Percentiles rank a stretch among this genome's conserved stretches.
phyloP scores from a whole-genome alignment of 2,888 invertebrate species.

The Tiphia femorata region DNA sequence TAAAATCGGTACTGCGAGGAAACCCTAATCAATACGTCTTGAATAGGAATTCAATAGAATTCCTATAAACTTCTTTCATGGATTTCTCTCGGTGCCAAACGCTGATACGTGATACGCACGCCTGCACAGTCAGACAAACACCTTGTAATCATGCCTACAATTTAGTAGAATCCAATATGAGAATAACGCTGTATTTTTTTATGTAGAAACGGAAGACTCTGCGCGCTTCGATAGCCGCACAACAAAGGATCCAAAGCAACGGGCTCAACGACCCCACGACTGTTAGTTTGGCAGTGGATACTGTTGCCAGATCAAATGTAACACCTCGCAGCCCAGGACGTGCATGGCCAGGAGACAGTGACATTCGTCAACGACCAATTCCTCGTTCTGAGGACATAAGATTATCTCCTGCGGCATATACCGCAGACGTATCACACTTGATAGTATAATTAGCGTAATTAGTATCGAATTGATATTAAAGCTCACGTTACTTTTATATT shows the following conservation, averaged over 20 bases:
- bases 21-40: too few species aligned
- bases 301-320: constrained; percentile 59
- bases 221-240: constrained; percentile 83
- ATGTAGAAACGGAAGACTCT: constrained; percentile 90
- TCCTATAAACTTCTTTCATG: too few species aligned
- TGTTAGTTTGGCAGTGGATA: constrained; percentile 85
- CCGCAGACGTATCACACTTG: constrained; percentile 84
- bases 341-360: constrained; percentile 77
- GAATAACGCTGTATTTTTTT: too few species aligned
- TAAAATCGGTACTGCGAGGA: too few species aligned
- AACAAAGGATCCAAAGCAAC: constrained; percentile 81
- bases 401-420: constrained; percentile 79
- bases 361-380: constrained; percentile 76
- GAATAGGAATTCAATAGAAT: too few species aligned
- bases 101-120: too few species aligned
- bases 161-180: not conserved
- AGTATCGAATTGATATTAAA: too few species aligned
- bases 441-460: constrained; percentile 80
- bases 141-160: too few species aligned
- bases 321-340: constrained; percentile 74
- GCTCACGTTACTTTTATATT: too few species aligned
- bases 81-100: too few species aligned
- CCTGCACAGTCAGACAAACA: too few species aligned
- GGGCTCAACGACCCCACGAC: constrained; percentile 85
- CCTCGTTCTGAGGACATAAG: constrained; percentile 65